Percentiles rank a stretch among this genome's conserved stretches.
Conservation (phyloP, 2,113 vertebrate genomes). For the Delphinapterus leucas region DNA sequence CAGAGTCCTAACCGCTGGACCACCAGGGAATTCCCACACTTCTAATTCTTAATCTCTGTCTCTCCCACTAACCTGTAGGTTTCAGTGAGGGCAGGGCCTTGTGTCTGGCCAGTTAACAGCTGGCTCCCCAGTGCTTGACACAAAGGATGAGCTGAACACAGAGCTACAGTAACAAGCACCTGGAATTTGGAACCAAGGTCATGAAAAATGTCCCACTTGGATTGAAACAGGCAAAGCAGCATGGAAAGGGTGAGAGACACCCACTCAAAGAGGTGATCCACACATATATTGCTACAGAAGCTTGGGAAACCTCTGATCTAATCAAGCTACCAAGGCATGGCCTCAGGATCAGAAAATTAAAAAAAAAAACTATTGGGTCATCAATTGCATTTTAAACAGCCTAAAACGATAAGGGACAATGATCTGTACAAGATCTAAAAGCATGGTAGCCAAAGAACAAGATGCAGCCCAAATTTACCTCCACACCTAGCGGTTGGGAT, state of each 20-base stretch:
- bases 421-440: neutral
- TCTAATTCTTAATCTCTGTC: neutral
- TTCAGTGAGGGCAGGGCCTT: neutral
- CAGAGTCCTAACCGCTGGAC: neutral
- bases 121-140: neutral
- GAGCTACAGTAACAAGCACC: neutral
- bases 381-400: neutral
- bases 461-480: neutral
- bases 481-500: neutral
- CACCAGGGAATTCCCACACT: neutral
- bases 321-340: neutral
- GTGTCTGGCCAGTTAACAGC: neutral
- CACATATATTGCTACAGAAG: neutral
- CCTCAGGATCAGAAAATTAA: neutral
- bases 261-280: neutral
- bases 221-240: neutral
- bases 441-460: neutral
- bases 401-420: neutral
- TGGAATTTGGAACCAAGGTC: neutral
- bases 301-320: neutral
- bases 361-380: neutral
- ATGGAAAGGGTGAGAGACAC: fast-evolving
- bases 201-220: neutral
- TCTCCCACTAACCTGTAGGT: neutral
- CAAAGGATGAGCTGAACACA: neutral